A percentile compares a stretch with the other conserved stretches of the same genome.
phyloP scores from a whole-genome alignment of 2,797 vertebrate species.

The Enteromius treurensis region DNA sequence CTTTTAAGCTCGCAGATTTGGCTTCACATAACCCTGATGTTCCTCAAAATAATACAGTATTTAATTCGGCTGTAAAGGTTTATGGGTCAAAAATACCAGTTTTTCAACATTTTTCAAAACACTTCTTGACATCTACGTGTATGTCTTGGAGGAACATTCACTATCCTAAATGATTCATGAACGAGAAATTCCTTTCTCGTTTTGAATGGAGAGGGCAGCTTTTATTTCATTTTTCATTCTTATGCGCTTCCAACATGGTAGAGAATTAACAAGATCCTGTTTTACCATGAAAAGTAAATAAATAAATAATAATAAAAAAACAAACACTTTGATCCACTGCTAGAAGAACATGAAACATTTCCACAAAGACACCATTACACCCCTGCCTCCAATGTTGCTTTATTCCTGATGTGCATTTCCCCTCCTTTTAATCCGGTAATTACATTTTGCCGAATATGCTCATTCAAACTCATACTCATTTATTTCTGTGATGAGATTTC shows the following conservation, averaged over 20 bases:
- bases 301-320: not conserved
- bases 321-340: constrained; percentile 38
- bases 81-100: not conserved
- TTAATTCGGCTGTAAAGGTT: not conserved
- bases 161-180: constrained; percentile 12
- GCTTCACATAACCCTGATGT: not conserved
- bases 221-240: constrained; percentile 40
- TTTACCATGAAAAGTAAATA: not conserved
- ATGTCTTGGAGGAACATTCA: not conserved
- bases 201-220: constrained; percentile 12
- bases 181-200: constrained; percentile 17
- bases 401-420: constrained; percentile 54
- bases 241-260: constrained; percentile 21
- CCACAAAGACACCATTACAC: constrained; percentile 48
- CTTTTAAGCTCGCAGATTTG: not conserved
- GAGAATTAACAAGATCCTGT: constrained; percentile 27
- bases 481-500: constrained; percentile 45
- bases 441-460: constrained; percentile 54
- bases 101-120: not conserved
- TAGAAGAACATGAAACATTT: constrained; percentile 41
- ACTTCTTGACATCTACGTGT: not conserved
- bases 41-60: not conserved
- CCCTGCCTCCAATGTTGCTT: constrained; percentile 44
- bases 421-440: constrained; percentile 57
- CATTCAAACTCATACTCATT: constrained; percentile 35